These are phyloP conservation scores for Reticulitermes speratus DNA, from an alignment of 1,140 invertebrate species.

Conservation along the genomic window DNA sequence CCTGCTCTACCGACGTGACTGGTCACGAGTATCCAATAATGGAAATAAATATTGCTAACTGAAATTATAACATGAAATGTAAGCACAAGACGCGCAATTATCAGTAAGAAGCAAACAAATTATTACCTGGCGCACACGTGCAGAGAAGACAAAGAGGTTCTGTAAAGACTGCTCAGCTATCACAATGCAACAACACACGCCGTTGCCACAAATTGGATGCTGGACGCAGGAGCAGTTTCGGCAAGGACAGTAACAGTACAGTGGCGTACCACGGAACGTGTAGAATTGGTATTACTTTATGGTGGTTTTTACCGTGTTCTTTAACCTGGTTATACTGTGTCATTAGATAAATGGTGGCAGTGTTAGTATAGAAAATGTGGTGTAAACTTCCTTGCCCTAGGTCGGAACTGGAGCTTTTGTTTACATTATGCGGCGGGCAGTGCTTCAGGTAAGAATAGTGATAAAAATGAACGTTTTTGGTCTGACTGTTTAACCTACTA, in stretches of 20 bases:
- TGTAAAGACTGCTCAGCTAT: neutral
- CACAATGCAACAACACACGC: neutral
- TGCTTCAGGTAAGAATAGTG: slow-evolving; percentile 27
- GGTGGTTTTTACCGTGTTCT: too few species aligned
- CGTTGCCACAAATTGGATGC: neutral
- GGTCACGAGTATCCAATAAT: neutral
- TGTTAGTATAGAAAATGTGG: slow-evolving; percentile 9
- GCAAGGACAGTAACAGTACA: neutral
- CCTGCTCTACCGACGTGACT: neutral
- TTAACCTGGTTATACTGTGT: too few species aligned
- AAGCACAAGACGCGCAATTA: neutral
- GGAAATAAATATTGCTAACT: neutral
- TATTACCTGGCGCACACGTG: neutral
- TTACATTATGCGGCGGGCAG: slow-evolving; percentile 24
- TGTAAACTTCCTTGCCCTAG: slow-evolving; percentile 11
- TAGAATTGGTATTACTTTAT: neutral
- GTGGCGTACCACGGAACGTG: neutral
- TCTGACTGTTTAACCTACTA: neutral
- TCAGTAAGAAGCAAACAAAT: neutral
- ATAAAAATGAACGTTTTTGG: neutral
- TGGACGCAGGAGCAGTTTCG: neutral
- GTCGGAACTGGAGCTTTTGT: slow-evolving; percentile 26
- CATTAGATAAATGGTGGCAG: too few species aligned
- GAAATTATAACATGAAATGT: neutral
- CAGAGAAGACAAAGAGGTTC: neutral